Percentiles rank a stretch among this genome's conserved stretches.
Evolutionary conservation across 2,113 vertebrate genomes (phyloP).

Genomic region (Crocuta crocuta): DNA sequence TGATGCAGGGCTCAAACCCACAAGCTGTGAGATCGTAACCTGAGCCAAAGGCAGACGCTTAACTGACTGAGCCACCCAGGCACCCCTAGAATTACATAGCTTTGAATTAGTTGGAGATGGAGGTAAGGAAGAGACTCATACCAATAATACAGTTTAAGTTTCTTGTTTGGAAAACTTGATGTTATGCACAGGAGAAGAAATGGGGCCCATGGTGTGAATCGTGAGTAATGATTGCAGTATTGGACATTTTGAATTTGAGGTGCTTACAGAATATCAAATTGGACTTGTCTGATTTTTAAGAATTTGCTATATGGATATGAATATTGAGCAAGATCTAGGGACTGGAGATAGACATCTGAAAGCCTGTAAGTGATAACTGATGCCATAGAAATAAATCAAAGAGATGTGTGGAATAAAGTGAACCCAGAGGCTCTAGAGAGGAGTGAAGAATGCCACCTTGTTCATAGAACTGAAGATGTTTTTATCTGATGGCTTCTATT

Average conservation of each 20-base stretch:
- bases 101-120: neutral
- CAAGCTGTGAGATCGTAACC: too few relatives aligned
- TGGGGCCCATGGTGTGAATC: rapidly evolving
- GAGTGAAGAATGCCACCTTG: neutral
- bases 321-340: neutral
- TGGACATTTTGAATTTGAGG: neutral
- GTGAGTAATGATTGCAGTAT: neutral
- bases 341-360: neutral
- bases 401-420: neutral
- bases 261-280: neutral
- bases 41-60: too few relatives aligned
- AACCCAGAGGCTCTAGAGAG: neutral
- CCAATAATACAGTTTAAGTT: neutral
- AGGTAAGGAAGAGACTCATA: neutral
- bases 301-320: neutral
- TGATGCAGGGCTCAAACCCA: too few relatives aligned
- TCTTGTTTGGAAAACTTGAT: neutral
- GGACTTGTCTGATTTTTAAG: neutral
- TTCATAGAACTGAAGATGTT: neutral
- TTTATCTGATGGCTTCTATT: neutral
- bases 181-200: neutral
- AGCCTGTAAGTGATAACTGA: neutral
- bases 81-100: neutral
- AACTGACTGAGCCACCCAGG: too few relatives aligned
- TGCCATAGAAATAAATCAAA: neutral